Percentiles rank a stretch among this genome's conserved stretches.
Conservation (phyloP, 2,888 invertebrate genomes). For the Zonitis immaculata region DNA sequence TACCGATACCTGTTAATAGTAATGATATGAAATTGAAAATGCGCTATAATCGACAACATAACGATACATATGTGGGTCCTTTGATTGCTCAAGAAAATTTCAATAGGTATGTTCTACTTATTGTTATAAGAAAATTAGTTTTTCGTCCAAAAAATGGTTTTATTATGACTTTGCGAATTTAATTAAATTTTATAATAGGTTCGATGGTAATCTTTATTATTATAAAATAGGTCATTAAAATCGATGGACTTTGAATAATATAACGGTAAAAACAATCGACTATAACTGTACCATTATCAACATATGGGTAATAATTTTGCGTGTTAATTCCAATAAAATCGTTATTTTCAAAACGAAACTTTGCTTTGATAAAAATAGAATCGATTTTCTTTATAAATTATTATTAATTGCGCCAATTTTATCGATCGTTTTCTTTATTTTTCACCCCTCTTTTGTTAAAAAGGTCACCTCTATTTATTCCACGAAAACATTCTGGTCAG, state of each 20-base stretch:
- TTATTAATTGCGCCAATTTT: slow-evolving; percentile 13
- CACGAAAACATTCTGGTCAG: slow-evolving; percentile 4
- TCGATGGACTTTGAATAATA: neutral
- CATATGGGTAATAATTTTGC: neutral
- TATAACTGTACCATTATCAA: neutral
- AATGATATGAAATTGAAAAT: slow-evolving; percentile 13
- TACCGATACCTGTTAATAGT: slow-evolving; percentile 40
- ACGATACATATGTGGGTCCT: slow-evolving; percentile 7
- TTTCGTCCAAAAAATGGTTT: too few species aligned
- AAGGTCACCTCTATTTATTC: slow-evolving; percentile 7
- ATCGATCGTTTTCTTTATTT: slow-evolving; percentile 14
- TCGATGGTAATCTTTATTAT: too few species aligned
- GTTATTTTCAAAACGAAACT: neutral
- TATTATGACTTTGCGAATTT: too few species aligned
- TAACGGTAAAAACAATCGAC: neutral
- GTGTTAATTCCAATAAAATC: neutral
- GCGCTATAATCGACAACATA: slow-evolving; percentile 5
- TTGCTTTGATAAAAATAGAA: neutral
- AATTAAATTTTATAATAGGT: neutral
- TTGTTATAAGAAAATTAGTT: too few species aligned
- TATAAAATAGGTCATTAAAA: too few species aligned
- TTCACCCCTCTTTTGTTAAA: slow-evolving; percentile 6
- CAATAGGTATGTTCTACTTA: slow-evolving; percentile 4
- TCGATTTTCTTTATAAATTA: slow-evolving; percentile 8
- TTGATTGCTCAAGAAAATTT: slow-evolving; percentile 14